A percentile compares a stretch with the other conserved stretches of the same genome.
phyloP scores from a whole-genome alignment of 53 echinoderm and acorn worm species.

The Apostichopus leukothele region DNA sequence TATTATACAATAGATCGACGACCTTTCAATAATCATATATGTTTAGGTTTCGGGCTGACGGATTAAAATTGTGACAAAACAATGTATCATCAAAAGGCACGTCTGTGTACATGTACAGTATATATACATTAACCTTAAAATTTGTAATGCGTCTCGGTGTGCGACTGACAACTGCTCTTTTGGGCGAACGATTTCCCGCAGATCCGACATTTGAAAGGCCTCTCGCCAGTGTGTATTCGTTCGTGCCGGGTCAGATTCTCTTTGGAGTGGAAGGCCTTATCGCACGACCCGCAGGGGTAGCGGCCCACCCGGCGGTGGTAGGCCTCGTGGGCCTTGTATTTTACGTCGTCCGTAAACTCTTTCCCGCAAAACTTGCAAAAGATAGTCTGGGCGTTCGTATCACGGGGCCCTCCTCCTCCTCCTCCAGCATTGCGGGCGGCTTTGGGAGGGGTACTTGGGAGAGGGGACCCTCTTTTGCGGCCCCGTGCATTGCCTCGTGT shows the following conservation, averaged over 20 bases:
- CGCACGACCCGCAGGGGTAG: background rate
- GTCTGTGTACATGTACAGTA: too few relatives aligned
- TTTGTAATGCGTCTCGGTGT: background rate
- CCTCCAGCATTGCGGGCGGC: background rate
- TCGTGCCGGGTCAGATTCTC: background rate
- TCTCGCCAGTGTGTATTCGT: constrained; percentile 13
- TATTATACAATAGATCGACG: too few relatives aligned
- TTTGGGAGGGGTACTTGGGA: background rate
- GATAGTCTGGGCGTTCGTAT: background rate
- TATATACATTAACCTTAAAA: background rate
- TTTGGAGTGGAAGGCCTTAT: background rate
- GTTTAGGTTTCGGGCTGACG: too few relatives aligned
- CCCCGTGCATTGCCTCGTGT: background rate
- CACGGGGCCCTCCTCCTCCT: background rate
- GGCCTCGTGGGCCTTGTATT: constrained; percentile 11
- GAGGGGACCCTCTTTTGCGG: background rate
- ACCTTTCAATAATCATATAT: too few relatives aligned
- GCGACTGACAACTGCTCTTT: constrained; percentile 3
- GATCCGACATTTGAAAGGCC: constrained; percentile 6
- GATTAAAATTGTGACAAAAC: too few relatives aligned
- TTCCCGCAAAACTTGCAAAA: constrained; percentile 28
- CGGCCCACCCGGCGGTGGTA: constrained; percentile 24
- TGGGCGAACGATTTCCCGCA: constrained; percentile 10
- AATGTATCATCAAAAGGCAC: too few relatives aligned
- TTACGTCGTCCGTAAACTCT: background rate